Evolutionary conservation across 2,888 invertebrate species (phyloP), one percentile per base, ranked within the genome.

Genomic region (Tethea ocularis): DNA sequence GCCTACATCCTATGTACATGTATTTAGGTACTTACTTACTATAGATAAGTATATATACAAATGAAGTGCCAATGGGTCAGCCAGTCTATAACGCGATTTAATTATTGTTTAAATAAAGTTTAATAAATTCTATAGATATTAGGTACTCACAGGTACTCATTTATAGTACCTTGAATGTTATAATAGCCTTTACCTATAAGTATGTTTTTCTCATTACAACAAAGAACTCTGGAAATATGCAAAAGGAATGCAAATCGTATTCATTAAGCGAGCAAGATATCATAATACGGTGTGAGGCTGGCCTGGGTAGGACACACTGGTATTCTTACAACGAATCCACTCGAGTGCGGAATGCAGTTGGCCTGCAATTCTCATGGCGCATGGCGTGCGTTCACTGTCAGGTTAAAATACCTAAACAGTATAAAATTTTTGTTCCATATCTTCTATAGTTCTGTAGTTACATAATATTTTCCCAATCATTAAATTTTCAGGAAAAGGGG

Each of bases 341-440:
- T 58, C 60, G 64, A 60, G 67, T 57, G 53, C 26, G 71, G 73
- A 76, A 75, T 78, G 75, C 69, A 62, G 67, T 58, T 59, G 46
- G 62, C 61, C 59, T 60, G 61, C 59, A 59, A 61, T 66, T 69
- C 64, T 64, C 67, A 69, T 62, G 60, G 29, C 24, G 29, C 67
- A 69, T 62, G 60, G 29, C 24, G 29, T 17, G 51, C 29, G 33
- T 55, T 61, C 41, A 57, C 17, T 58, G 57, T 61, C 58, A 56
- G 54, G 52, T 62, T 56, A 52, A 56, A 36, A 59, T 56, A 51
- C 41, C 57, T 51, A 33, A 33, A 33, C 29, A 29, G 29, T 10
- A 29, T 33, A 33, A 33, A 13, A 33, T 33, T 33, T 33, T 13
- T 13, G 33, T 2, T 11, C 29, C 33, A 33, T 33, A n/a, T n/a